Evolutionary conservation across 1,140 invertebrate genomes (phyloP), one percentile per base, ranked within the genome.

Genomic region (Gerris buenoi): DNA sequence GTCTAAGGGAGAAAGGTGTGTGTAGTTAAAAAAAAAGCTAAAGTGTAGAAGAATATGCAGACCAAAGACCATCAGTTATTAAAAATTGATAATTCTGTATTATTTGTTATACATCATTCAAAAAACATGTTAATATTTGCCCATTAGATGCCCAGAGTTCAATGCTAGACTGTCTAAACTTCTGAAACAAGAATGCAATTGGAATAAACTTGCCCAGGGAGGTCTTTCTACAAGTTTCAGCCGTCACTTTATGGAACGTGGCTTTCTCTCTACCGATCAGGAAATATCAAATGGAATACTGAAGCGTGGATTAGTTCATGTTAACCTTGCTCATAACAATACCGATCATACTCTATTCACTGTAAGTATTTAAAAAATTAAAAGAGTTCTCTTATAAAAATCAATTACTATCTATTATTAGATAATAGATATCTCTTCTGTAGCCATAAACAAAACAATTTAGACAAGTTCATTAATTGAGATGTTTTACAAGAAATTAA

Each of bases 261-360:
- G 88, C 27, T 83, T 82, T 1, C 78, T 93, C 14, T 77, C 88
- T 0, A 86, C 88, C 2, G 78, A 88, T n/a, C 86, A 91, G 74
- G 88, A 91, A 76, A 85, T 90, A 1, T 81, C 79, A 18, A 80
- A 82, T 33, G 88, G 88, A 23, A 79, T 93, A 1, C 74, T 91
- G 1, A 92, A 91, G 74, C 79, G 87, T 26, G 89, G 88, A 22
- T 79, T 82, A 0, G 88, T 92, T 13, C 85, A 91, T 74, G 81
- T 91, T 14, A 76, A 86, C 25, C 65, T 91, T 2, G 78, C 85
- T 27, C 81, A 81, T 14, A 73, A 80, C 0, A 74, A 77, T 0
- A 72, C 81, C 1, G 72, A 80, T 29, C 73, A 84, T 14, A 75
- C 78, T 5, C 68, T 86, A 1, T 82, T 86, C 23, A 78, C 68